Base-by-base conservation (phyloP, 1,140 invertebrate genomes). In the Mesaphorura yosii region DNA sequence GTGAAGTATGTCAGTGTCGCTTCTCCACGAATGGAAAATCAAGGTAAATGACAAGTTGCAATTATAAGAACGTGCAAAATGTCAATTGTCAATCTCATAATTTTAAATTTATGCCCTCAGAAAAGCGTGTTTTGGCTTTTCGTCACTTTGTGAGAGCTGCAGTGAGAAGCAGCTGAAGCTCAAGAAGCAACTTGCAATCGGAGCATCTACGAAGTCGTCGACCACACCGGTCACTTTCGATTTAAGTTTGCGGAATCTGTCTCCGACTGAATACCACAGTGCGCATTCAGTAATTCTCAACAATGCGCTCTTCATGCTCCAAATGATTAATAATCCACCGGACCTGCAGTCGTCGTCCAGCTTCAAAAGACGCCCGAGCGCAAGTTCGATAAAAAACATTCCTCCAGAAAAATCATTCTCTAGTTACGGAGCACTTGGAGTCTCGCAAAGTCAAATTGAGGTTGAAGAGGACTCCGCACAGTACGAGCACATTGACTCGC, bases 301-400 rank as follows among this genome's bases (percentile, higher is more conserved):
- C 65, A 98, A 98, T 69, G 89, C 93, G 0, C 79, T 92, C 71
- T 98, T 97, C 67, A 69, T 97, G 12, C 70, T 98, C 47, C 90
- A 95, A 65, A 67, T 98, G 41, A 83, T 84, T 1, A 83, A 84
- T 59, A 78, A 84, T 1, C 78, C 49, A 14, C 31, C 42, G 38
- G 19, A n/a, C n/a, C n/a, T n/a, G n/a, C n/a, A n/a, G n/a, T n/a
- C n/a, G n/a, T n/a, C n/a, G n/a, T n/a, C n/a, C n/a, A n/a, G n/a
- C n/a, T n/a, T 17, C 51, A 27, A n/a, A 17, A 55, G 12, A 39
- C 46, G n/a, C 51, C 57, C 10, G 34, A 17, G 20, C 46, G 17
- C 15, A 34, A 7, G 27, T 34, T 7, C 48, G 14, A 27, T 34
- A 34, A 34, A n/a, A 27, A 51, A 28, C 5, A 26, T 62, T 22